Evolutionary conservation across 2,113 vertebrate species (phyloP).

Genomic region (Vulpes vulpes): DNA sequence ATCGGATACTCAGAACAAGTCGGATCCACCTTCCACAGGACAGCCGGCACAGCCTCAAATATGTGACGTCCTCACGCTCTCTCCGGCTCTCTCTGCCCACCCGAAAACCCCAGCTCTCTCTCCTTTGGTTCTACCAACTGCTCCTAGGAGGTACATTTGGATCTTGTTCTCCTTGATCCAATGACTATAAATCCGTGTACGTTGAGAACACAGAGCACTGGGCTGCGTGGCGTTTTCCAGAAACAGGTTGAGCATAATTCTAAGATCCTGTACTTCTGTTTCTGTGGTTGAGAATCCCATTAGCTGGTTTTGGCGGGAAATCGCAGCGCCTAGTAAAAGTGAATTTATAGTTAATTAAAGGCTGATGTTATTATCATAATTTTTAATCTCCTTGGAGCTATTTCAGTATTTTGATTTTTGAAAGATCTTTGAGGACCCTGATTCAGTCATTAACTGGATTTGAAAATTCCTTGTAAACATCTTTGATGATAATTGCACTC

Average conservation of each 20-base stretch:
- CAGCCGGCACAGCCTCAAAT: neutral
- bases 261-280: neutral
- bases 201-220: neutral
- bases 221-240: neutral
- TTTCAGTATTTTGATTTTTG: slow-evolving; percentile 53
- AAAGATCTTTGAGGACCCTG: slow-evolving; percentile 45
- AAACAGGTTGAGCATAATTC: neutral
- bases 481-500: slow-evolving; percentile 47
- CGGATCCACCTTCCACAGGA: neutral
- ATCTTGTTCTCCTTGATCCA: neutral
- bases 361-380: slow-evolving; percentile 16
- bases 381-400: slow-evolving; percentile 53
- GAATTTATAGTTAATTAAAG: slow-evolving; percentile 48
- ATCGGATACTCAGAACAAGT: neutral
- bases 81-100: neutral
- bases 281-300: slow-evolving; percentile 6
- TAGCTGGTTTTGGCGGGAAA: neutral
- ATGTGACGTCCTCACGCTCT: neutral
- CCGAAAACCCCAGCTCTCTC: neutral
- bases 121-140: neutral
- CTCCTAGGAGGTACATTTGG: neutral
- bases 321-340: neutral
- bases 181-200: neutral
- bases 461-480: slow-evolving; percentile 61
- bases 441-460: slow-evolving; percentile 51